Base-by-base conservation (phyloP, 2,888 invertebrate species). In the Imbricaverruca yamaguchii region DNA sequence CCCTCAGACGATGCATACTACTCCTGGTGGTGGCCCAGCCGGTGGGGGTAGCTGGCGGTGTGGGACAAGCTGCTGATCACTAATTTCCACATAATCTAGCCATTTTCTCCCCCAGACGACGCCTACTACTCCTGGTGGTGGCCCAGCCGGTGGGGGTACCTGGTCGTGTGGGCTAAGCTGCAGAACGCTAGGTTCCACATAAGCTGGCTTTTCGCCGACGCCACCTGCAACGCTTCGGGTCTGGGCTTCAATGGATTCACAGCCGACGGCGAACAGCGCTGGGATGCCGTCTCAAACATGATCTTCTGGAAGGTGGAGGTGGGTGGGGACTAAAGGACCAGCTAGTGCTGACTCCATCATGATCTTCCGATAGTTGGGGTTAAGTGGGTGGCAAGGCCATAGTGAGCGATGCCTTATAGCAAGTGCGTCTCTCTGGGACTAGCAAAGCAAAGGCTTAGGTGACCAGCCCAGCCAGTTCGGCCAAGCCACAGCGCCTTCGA, bases 31-130 rank as follows among this genome's bases (percentile, higher is more conserved):
- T 23, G 7, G 65, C 23, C 65, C n/a, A n/a, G 15, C n/a, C 65
- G 23, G 1, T 65, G 65, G 23, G 91, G 93, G 87, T 96, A 93
- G 89, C 89, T 95, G 84, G 88, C 91, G 85, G 88, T 92, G 84
- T 91, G 93, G 79, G 95, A 95, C 81, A 90, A 94, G 84, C 90
- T 94, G 83, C 92, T 92, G 83, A 91, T 97, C 84, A 93, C 93
- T 88, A 97, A 96, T 89, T 98, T 97, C 89, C 97, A 97, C 89
- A 94, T 96, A 87, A 97, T 96, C n/a, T 98, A 97, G 97, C 90
- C 4, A 4, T 39, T 39, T 39, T 63, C 21, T 13, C 65, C 65
- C n/a, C 2, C 65, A 65, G 65, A n/a, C 23, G 65, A 65, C n/a
- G 65, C 8, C 10, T 65, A 65, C 65, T 23, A 65, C 23, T 9